Percentiles rank a stretch among this genome's conserved stretches.
Evolutionary conservation across 2,797 vertebrate genomes (phyloP).

Genomic region (Myripristis murdjan): DNA sequence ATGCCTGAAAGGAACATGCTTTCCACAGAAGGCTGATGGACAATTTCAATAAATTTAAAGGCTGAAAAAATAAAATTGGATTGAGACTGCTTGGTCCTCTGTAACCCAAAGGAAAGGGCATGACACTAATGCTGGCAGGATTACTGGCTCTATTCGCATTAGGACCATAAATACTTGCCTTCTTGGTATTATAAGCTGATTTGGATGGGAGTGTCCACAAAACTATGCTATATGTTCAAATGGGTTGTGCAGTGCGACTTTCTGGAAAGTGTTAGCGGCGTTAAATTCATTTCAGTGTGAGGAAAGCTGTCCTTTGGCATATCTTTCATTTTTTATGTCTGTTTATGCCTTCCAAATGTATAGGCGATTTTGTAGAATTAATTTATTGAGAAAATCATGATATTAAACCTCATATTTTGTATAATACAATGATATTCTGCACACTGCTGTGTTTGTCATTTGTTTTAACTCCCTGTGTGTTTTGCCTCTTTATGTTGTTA

Average conservation of each 20-base stretch:
- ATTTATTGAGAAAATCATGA: no score
- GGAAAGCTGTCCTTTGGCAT: neutral
- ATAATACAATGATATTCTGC: neutral
- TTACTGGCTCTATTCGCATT: neutral
- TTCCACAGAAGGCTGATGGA: neutral
- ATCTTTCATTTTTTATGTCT: neutral
- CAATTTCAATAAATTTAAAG: no score
- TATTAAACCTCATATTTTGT: neutral
- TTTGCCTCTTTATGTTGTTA: neutral
- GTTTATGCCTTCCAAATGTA: no score
- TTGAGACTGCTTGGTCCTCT: neutral
- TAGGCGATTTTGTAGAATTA: no score
- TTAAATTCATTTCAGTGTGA: neutral
- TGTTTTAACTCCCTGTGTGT: neutral
- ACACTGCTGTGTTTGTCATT: neutral
- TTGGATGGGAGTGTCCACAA: no score
- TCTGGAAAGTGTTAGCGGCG: no score
- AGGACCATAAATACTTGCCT: neutral
- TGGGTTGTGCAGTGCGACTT: no score
- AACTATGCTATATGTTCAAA: no score
- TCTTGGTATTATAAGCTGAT: neutral
- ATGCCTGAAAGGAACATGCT: neutral
- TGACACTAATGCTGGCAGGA: neutral
- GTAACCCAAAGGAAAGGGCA: neutral
- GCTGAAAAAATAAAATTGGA: no score